Evolutionary conservation across 2,888 invertebrate species (phyloP).

Genomic region (Macrosoma leucophasiata): DNA sequence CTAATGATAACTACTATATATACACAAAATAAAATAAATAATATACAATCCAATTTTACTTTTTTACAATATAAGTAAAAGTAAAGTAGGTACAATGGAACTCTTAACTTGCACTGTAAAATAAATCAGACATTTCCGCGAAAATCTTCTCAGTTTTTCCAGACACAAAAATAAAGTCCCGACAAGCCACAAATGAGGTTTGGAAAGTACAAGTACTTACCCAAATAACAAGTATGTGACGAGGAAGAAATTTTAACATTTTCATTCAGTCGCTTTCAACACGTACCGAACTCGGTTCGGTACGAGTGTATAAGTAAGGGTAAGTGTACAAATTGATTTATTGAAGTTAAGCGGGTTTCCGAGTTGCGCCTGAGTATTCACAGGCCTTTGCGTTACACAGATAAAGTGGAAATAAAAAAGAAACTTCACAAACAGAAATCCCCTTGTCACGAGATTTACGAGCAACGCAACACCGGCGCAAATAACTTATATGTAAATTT

Average conservation of each 20-base stretch:
- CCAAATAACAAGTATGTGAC: conserved; percentile 31
- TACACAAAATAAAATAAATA: too few relatives aligned
- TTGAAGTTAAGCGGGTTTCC: conserved; percentile 68
- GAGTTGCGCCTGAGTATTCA: conserved; percentile 70
- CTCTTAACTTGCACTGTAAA: too few relatives aligned
- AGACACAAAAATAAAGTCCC: conserved; percentile 3
- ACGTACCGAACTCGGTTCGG: conserved; percentile 50
- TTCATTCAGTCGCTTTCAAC: conserved; percentile 52
- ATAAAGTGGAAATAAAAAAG: conserved; percentile 73
- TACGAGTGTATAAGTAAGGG: conserved; percentile 58
- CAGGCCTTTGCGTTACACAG: conserved; percentile 66
- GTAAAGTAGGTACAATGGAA: too few relatives aligned
- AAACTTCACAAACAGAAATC: conserved; percentile 74
- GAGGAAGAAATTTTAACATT: conserved; percentile 42
- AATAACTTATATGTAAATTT: conserved; percentile 71
- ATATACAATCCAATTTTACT: too few relatives aligned
- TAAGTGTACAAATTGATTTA: conserved; percentile 75
- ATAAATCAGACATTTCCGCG: too few relatives aligned
- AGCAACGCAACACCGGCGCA: conserved; percentile 65
- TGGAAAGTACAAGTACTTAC: conserved; percentile 23
- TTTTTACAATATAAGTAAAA: too few relatives aligned
- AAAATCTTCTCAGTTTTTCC: not conserved
- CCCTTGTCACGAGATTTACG: conserved; percentile 73
- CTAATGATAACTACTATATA: too few relatives aligned
- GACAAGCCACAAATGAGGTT: conserved; percentile 3